These are phyloP conservation scores for Onychomys torridus DNA, from an alignment of 2,797 vertebrate genomes.

Conservation along the genomic window DNA sequence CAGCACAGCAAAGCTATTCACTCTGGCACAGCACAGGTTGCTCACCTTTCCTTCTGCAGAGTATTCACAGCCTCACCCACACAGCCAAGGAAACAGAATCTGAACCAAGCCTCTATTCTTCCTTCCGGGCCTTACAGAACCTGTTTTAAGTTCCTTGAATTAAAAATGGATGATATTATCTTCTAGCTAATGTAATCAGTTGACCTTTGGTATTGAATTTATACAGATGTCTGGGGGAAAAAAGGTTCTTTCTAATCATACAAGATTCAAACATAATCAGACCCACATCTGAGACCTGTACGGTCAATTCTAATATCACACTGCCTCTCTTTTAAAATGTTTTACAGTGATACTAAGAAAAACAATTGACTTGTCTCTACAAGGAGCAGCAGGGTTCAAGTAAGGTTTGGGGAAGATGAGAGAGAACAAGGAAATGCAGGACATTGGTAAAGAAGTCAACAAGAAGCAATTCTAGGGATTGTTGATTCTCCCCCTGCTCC, in stretches of 20 bases:
- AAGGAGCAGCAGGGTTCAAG: not conserved
- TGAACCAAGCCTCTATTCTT: not conserved
- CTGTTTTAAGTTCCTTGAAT: not conserved
- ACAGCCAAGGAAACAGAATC: not conserved
- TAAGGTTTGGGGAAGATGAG: not conserved
- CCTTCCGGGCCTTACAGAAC: fast-evolving
- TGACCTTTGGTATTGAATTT: not conserved
- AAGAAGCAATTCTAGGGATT: not conserved
- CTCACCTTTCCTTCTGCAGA: not conserved
- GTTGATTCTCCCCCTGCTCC: not conserved
- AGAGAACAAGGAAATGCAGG: not conserved
- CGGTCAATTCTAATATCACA: not conserved
- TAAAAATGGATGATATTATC: not conserved
- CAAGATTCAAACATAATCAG: not conserved
- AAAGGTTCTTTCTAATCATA: not conserved
- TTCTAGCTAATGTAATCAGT: not conserved
- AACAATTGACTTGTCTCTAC: not conserved
- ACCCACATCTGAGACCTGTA: not conserved
- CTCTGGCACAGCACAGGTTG: too few relatives aligned
- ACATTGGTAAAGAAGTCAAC: not conserved
- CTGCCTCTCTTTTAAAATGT: not conserved
- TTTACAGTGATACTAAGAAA: not conserved
- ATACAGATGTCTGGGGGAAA: constrained; percentile 20
- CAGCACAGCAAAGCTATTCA: not conserved
- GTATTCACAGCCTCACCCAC: not conserved